Evolutionary conservation across 2,797 vertebrate genomes (phyloP).

Genomic region (Dallia pectoralis): DNA sequence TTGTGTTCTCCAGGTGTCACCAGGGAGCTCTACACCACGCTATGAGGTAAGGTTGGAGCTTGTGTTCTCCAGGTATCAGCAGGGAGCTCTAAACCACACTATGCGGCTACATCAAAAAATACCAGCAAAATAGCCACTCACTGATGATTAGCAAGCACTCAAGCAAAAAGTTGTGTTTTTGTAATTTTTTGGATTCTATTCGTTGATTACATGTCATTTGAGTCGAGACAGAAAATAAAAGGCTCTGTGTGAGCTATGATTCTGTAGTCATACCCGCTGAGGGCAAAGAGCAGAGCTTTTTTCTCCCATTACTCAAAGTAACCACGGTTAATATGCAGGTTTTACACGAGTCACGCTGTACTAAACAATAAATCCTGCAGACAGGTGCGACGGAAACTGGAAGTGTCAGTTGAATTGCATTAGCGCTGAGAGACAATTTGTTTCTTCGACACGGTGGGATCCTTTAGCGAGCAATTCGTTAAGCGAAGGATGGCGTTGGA

Average conservation of each 20-base stretch:
- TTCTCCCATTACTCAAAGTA: constrained; percentile 14
- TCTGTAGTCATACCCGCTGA: constrained; percentile 2
- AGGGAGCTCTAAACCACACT: too few species aligned
- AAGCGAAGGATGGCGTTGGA: too few species aligned
- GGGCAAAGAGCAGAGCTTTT: constrained; percentile 16
- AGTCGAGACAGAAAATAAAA: background rate
- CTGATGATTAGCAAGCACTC: constrained; percentile 46
- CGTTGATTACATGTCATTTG: background rate
- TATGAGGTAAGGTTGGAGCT: constrained; percentile 26
- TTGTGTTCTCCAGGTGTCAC: constrained; percentile 31
- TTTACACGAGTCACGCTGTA: too few species aligned
- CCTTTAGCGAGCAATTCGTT: too few species aligned
- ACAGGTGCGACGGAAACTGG: too few species aligned
- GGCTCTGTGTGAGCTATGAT: background rate
- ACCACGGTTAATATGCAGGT: background rate
- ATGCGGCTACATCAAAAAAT: constrained; percentile 10
- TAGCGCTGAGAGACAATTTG: too few species aligned
- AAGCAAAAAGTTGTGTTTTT: constrained; percentile 8
- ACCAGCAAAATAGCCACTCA: constrained; percentile 40
- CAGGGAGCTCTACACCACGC: too few species aligned
- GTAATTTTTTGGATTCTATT: background rate
- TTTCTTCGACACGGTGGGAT: too few species aligned
- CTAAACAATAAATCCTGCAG: too few species aligned
- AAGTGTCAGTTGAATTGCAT: too few species aligned
- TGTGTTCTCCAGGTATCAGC: constrained; percentile 26